Conservation (phyloP, 2,797 vertebrate genomes). For the Nyctibius grandis region DNA sequence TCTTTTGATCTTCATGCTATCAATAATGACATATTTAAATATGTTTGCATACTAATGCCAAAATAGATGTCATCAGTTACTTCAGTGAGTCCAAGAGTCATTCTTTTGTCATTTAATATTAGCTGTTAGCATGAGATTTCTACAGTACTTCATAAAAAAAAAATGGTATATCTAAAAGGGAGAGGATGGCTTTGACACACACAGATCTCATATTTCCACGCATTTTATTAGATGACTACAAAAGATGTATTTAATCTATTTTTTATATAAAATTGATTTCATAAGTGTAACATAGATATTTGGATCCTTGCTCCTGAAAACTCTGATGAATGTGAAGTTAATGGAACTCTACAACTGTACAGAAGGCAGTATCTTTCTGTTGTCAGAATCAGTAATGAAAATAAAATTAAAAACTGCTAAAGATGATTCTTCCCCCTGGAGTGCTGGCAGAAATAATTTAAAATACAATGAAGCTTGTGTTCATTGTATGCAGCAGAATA, state of each 20-base stretch:
- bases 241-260: background rate
- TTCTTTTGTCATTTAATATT: background rate
- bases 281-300: background rate
- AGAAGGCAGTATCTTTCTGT: background rate
- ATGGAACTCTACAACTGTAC: background rate
- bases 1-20: background rate
- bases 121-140: background rate
- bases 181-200: background rate
- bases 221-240: background rate
- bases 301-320: background rate
- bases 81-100: background rate
- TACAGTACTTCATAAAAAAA: background rate
- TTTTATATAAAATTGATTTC: background rate
- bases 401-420: background rate
- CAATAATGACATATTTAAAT: background rate
- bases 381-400: background rate
- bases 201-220: background rate
- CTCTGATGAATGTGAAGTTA: background rate
- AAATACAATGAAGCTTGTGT: background rate
- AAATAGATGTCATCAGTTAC: background rate
- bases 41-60: background rate
- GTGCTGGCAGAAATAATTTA: slow-evolving; percentile 1
- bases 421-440: background rate
- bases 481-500: background rate
- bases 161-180: background rate